These are phyloP conservation scores for Hololepta plana DNA, from an alignment of 2,888 invertebrate species.

Conservation along the genomic window DNA sequence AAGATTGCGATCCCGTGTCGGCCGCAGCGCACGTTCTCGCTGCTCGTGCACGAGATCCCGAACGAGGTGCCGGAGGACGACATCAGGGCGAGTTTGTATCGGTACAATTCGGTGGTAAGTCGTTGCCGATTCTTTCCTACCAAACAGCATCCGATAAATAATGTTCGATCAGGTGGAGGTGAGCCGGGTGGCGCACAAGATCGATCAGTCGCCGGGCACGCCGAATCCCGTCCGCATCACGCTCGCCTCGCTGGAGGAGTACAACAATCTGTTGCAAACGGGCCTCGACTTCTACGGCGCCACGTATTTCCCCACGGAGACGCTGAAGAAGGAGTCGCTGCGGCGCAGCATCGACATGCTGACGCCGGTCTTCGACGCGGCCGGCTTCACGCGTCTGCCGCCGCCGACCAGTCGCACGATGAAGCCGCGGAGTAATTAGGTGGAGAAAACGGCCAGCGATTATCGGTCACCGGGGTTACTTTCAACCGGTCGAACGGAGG, in stretches of 20 bases:
- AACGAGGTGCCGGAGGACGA: slow-evolving; percentile 74
- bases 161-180: slow-evolving; percentile 39
- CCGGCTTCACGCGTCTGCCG: slow-evolving; percentile 68
- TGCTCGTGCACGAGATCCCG: slow-evolving; percentile 67
- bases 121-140: neutral
- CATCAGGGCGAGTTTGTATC: slow-evolving; percentile 44
- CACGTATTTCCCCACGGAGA: slow-evolving; percentile 72
- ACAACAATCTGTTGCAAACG: slow-evolving; percentile 60
- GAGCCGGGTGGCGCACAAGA: slow-evolving; percentile 34
- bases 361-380: slow-evolving; percentile 67
- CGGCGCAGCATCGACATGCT: slow-evolving; percentile 31
- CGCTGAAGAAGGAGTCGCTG: slow-evolving; percentile 38
- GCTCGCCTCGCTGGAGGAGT: slow-evolving; percentile 57
- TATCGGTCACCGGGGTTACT: too few species aligned
- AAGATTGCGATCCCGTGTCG: slow-evolving; percentile 74
- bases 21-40: slow-evolving; percentile 73
- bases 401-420: slow-evolving; percentile 58
- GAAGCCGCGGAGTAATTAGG: slow-evolving; percentile 19
- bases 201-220: slow-evolving; percentile 37
- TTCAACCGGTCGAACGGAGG: too few species aligned
- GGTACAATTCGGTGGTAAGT: slow-evolving; percentile 51
- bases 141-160: slow-evolving; percentile 1
- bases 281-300: slow-evolving; percentile 78
- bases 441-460: too few species aligned
- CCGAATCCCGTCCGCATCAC: slow-evolving; percentile 54